Percentiles rank a stretch among this genome's conserved stretches.
These are phyloP conservation scores for Gila orcuttii DNA, from an alignment of 2,113 vertebrate species.

Conservation along the genomic window DNA sequence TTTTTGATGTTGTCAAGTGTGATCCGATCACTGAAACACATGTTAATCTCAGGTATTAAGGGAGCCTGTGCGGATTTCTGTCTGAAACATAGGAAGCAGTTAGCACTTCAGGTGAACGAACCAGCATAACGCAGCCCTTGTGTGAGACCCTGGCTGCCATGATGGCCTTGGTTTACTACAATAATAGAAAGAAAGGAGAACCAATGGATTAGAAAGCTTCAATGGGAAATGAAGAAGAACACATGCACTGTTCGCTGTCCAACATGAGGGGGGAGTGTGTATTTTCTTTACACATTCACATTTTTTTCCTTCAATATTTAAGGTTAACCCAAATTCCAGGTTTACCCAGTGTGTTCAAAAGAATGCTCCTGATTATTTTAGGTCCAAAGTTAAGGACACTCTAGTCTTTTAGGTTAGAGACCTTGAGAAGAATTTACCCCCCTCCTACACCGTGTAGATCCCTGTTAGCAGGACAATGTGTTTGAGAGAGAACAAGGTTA, in stretches of 20 bases:
- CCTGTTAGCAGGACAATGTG: not conserved
- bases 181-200: conserved; percentile 12
- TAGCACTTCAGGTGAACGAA: conserved; percentile 12
- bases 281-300: conserved; percentile 3
- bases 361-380: conserved; percentile 9
- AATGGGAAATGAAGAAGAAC: conserved; percentile 46
- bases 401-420: not conserved
- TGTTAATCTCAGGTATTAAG: not conserved
- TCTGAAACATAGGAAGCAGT: conserved; percentile 1
- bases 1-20: not conserved
- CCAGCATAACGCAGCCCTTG: not conserved
- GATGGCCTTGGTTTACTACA: conserved; percentile 12
- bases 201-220: not conserved
- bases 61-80: not conserved
- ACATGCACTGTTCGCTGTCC: conserved; percentile 51
- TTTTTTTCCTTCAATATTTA: not conserved
- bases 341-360: not conserved
- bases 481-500: conserved; percentile 25
- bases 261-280: not conserved
- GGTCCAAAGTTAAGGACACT: not conserved
- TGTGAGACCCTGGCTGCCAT: not conserved
- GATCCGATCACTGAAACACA: not conserved
- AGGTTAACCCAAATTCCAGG: not conserved
- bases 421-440: conserved; percentile 6
- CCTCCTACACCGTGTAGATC: not conserved